Conservation (phyloP, 2,797 vertebrate species). For the Anabas testudineus region DNA sequence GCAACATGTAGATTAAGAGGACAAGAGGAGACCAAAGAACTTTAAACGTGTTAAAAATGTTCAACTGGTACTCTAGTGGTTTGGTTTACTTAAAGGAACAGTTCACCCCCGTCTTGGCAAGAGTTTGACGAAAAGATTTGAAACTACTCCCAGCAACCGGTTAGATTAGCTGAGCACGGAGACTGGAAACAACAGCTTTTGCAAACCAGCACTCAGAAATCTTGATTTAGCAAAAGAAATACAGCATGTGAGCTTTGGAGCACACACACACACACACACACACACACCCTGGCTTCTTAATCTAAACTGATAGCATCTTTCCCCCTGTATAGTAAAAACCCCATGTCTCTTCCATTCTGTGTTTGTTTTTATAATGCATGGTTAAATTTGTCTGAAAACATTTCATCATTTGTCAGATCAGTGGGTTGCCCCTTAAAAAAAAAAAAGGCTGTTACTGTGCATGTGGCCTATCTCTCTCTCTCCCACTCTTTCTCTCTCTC, state of each 20-base stretch:
- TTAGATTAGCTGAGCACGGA: not conserved
- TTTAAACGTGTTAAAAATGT: slow-evolving; percentile 5
- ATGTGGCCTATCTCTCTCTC: not conserved
- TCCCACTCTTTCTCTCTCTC: slow-evolving; percentile 51
- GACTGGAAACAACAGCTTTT: not conserved
- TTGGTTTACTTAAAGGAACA: not conserved
- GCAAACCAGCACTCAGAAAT: not conserved
- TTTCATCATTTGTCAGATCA: not conserved
- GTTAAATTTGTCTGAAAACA: not conserved
- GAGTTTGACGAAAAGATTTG: not conserved
- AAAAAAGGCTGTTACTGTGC: not conserved
- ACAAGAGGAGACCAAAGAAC: slow-evolving; percentile 7
- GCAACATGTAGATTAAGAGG: slow-evolving; percentile 22
- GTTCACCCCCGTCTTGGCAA: not conserved
- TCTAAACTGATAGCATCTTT: not conserved
- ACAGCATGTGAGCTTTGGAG: too few species aligned
- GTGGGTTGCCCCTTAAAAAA: not conserved
- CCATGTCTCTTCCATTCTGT: not conserved
- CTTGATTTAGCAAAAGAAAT: not conserved
- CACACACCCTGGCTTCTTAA: not conserved
- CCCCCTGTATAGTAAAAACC: not conserved
- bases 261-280: too few species aligned
- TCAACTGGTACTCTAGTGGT: not conserved
- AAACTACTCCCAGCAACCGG: not conserved
- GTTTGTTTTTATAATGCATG: not conserved